These are phyloP conservation scores for honey bee (Apis mellifera) DNA, from an alignment of 1,140 invertebrate genomes.

Conservation along the genomic window DNA sequence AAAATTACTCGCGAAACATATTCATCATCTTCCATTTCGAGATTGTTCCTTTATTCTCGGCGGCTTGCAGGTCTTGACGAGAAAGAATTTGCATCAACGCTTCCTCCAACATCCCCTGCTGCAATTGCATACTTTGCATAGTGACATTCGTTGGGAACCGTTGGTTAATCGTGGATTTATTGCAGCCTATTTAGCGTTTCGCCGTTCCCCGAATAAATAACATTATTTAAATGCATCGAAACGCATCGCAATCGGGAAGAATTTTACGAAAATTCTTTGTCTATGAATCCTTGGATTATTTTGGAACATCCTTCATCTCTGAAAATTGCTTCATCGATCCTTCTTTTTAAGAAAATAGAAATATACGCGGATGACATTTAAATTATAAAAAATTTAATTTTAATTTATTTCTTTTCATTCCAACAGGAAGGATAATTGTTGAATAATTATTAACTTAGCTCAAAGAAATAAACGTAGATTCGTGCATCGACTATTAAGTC, in stretches of 20 bases:
- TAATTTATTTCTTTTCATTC: too few relatives aligned
- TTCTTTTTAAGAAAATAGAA: neutral
- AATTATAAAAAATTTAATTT: too few relatives aligned
- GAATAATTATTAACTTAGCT: too few relatives aligned
- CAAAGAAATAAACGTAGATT: too few relatives aligned
- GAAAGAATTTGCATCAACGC: constrained; percentile 2
- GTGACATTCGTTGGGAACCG: neutral
- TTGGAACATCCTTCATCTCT: neutral
- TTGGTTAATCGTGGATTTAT: neutral
- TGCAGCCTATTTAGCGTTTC: neutral
- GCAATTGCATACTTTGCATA: constrained; percentile 8
- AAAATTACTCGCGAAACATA: constrained; percentile 21
- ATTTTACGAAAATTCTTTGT: neutral
- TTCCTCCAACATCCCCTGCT: neutral
- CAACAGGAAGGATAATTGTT: too few relatives aligned
- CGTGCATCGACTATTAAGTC: too few relatives aligned
- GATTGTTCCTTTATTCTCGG: constrained; percentile 48
- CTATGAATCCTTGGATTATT: neutral
- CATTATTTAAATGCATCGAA: neutral
- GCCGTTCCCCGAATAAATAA: neutral
- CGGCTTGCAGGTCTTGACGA: too few relatives aligned
- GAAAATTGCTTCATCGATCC: neutral
- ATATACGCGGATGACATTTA: too few relatives aligned
- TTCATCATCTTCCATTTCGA: constrained; percentile 52
- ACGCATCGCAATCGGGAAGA: neutral